Base-by-base conservation (phyloP, 1,140 invertebrate species). In the Aphis craccivora region DNA sequence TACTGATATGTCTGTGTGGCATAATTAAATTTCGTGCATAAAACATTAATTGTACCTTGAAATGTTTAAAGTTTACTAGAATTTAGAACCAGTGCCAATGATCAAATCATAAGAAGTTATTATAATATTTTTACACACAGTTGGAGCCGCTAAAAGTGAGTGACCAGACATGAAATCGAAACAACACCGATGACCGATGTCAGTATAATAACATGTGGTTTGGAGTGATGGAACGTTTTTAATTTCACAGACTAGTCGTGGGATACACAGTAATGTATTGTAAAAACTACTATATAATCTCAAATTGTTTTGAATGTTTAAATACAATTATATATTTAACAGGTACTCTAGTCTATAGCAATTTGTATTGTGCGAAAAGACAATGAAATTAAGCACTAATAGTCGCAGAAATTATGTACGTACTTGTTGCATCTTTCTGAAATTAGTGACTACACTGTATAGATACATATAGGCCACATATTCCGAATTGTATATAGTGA, bases 201-300 rank as follows among this genome's bases (percentile, higher is more conserved):
- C 84, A 87, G 43, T 84, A 23, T 40, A 84, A 76, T 76, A 76
- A 76, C 30, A 76, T 84, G 43, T 87, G 84, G 43, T 48, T 87
- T 45, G 30, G 30, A 5, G 30, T 87, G 84, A 87, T 87, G 84
- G 84, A 87, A 87, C 43, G 84, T 45, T 87, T 87, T 45, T 87
- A 25, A 87, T 87, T 87, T 87, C 9, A 87, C 43, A 87, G 9
- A 14, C 11, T 45, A 20, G 23, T 45, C 84, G 84, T 87, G 84
- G 84, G 84, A 30, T 45, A 14, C 1, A 84, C 40, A 43, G 83
- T 43, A 40, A 43, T 48, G 30, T 48, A 87, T n/a, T 45, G 43
- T 43, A 45, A 45, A 87, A 30, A 87, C 84, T 11, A 87, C 43
- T 11, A 87, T 43, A n/a, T 30, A 87, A 45, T 87, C 25, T 45